Base-by-base conservation (phyloP, 2,888 invertebrate genomes). In the Tillus elongatus region DNA sequence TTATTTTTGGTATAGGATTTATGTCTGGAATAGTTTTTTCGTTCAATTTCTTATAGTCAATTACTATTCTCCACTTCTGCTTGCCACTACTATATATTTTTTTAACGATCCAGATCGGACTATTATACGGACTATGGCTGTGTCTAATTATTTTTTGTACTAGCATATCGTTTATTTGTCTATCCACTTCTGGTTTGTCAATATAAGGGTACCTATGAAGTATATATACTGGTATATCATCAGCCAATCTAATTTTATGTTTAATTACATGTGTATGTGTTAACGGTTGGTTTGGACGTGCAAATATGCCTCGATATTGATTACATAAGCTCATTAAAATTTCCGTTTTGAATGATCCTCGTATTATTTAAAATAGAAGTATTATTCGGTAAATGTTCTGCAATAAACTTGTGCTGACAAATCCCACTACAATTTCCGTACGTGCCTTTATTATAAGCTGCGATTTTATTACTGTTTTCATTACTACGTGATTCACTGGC, bases 61-160 rank as follows among this genome's bases (percentile, higher is more conserved):
- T 24, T 24, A 24, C 24, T 8, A 24, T 24, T 24, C n/a, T 8
- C 24, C 24, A 24, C n/a, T 24, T 24, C n/a, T n/a, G n/a, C n/a
- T n/a, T n/a, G n/a, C n/a, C n/a, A n/a, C 6, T n/a, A n/a, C n/a
- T n/a, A n/a, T n/a, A n/a, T n/a, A n/a, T n/a, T n/a, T 27, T 27
- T 27, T 27, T 27, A 2, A 3, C 27, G 3, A 27, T 27, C 27
- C 4, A 27, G 11, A 27, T 11, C n/a, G 27, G 27, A 11, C 10
- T 3, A 4, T 11, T 27, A 11, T 27, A 27, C 3, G 27, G 27
- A 11, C 27, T 27, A 27, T 10, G n/a, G 11, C 3, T 10, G 3
- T n/a, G 27, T 27, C 4, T 27, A 2, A 27, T 27, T 2, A 27
- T 27, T 27, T 11, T 11, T 10, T 27, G 10, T 11, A n/a, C 11